Conservation (phyloP, 2,888 invertebrate genomes). For the Pelosia muscerda region DNA sequence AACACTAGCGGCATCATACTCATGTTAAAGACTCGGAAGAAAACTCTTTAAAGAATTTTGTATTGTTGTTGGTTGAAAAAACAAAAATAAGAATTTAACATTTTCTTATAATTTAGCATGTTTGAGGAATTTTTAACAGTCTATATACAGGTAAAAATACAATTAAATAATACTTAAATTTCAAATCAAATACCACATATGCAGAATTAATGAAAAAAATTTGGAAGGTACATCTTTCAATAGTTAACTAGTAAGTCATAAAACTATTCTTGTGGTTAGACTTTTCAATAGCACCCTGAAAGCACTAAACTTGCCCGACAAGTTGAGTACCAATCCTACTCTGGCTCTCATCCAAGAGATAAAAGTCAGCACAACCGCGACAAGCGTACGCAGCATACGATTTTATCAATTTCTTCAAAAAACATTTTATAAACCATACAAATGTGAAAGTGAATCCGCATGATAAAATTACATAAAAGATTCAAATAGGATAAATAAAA, state of each 20-base stretch:
- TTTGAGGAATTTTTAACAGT: background rate
- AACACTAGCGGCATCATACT: too few species aligned
- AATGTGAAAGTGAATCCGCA: slow-evolving; percentile 16
- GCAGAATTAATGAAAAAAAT: too few species aligned
- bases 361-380: slow-evolving; percentile 64
- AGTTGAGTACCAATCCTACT: slow-evolving; percentile 63
- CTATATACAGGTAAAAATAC: too few species aligned
- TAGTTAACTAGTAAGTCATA: slow-evolving; percentile 24
- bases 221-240: background rate
- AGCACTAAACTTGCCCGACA: slow-evolving; percentile 62
- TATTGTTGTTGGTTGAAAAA: too few species aligned
- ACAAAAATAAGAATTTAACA: too few species aligned
- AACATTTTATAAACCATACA: slow-evolving; percentile 32
- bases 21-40: too few species aligned
- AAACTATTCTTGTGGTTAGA: slow-evolving; percentile 53
- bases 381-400: slow-evolving; percentile 51
- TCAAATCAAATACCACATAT: too few species aligned
- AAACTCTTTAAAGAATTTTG: too few species aligned
- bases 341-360: slow-evolving; percentile 72
- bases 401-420: slow-evolving; percentile 50
- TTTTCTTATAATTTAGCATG: too few species aligned
- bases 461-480: slow-evolving; percentile 9
- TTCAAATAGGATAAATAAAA: too few species aligned
- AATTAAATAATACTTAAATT: too few species aligned
- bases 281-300: slow-evolving; percentile 56